phyloP scores from a whole-genome alignment of 2,113 vertebrate genomes.

The Acinonyx jubatus region DNA sequence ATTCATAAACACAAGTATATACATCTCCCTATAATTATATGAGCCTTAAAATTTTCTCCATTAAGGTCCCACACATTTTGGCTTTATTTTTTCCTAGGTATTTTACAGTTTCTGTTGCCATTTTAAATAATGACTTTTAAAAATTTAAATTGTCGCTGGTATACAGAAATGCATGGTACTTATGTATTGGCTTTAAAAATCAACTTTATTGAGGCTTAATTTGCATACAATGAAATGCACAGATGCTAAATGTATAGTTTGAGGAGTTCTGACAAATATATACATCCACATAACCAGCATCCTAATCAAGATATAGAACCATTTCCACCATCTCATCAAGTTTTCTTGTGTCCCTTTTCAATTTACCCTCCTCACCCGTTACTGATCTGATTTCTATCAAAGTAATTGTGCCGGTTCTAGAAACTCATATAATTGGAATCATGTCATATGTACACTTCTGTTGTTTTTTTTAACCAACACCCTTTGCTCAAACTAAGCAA shows the following conservation, averaged over 20 bases:
- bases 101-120: not conserved
- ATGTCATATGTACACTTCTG: not conserved
- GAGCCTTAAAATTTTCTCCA: not conserved
- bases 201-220: not conserved
- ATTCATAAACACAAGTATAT: not conserved
- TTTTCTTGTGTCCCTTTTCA: not conserved
- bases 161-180: conserved; percentile 12
- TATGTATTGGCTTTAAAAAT: not conserved
- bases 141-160: not conserved
- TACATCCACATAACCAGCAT: not conserved
- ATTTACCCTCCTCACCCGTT: not conserved
- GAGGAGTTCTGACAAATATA: not conserved
- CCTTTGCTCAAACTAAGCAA: not conserved
- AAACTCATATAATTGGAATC: conserved; percentile 21
- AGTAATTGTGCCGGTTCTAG: not conserved
- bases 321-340: not conserved
- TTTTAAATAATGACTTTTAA: conserved; percentile 2
- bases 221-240: not conserved
- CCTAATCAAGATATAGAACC: not conserved
- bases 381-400: not conserved
- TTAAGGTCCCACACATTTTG: not conserved
- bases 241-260: conserved; percentile 1
- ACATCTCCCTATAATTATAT: not conserved
- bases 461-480: not conserved
- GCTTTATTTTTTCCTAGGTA: not conserved